Evolutionary conservation across 2,113 vertebrate genomes (phyloP).

Genomic region (Festucalex cinctus): DNA sequence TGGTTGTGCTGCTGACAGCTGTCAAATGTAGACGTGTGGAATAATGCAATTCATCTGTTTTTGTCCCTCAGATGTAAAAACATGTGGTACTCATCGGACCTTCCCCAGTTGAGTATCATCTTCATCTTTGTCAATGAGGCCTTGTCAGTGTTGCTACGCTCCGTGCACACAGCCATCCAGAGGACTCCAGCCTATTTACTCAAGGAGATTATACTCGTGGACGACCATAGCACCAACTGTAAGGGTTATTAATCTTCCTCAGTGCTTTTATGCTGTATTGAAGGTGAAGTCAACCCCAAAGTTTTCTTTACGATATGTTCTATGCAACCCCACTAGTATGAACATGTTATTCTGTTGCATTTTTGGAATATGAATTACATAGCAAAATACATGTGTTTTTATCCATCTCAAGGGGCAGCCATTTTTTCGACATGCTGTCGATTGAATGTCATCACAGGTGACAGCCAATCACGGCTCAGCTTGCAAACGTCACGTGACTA

Average conservation of each 20-base stretch:
- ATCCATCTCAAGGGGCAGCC: too few species aligned
- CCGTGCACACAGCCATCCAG: conserved; percentile 86
- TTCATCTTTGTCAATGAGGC: conserved; percentile 98
- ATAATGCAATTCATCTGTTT: not conserved
- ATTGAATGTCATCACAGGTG: too few species aligned
- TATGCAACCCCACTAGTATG: too few species aligned
- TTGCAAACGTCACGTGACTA: too few species aligned
- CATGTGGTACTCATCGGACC: conserved; percentile 82
- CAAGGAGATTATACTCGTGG: conserved; percentile 93
- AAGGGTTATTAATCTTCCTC: conserved; percentile 38
- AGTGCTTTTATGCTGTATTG: not conserved
- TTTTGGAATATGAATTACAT: too few species aligned
- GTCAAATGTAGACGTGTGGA: not conserved
- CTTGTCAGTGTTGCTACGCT: conserved; percentile 88
- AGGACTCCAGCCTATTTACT: conserved; percentile 87
- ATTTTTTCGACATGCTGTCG: too few species aligned
- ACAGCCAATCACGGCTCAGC: too few species aligned
- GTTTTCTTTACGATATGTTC: too few species aligned
- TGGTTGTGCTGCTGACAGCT: not conserved
- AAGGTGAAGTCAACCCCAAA: not conserved
- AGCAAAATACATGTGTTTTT: too few species aligned
- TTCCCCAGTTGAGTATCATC: conserved; percentile 90
- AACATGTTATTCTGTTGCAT: too few species aligned
- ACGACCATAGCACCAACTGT: conserved; percentile 92
- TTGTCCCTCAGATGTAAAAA: conserved; percentile 82